Base-by-base conservation (phyloP, 2,113 vertebrate species). In the Chaetops frenatus region DNA sequence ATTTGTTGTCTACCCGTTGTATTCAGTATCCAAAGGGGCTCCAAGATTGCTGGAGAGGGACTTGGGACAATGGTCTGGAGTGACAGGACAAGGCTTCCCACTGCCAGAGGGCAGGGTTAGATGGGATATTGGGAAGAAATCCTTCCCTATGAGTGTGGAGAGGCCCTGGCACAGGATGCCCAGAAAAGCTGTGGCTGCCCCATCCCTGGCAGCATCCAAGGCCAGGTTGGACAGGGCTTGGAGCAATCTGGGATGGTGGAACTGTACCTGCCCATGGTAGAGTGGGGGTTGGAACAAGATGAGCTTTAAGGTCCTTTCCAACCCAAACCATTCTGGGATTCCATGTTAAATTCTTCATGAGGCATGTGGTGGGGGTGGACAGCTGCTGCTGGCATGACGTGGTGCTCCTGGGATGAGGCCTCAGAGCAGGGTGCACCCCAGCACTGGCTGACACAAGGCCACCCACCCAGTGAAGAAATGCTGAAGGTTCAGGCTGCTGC, bases 191-290 rank as follows among this genome's bases (percentile, higher is more conserved):
- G 12, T 56, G 40, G 7, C 18, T 62, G 18, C 3, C 31, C 15
- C 31, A 67, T 73, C 40, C 29, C 42, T 70, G 31, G 6, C 8
- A 70, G 10, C 28, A 1, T 27, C 3, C 48, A 27, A 6, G 18
- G 5, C 58, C 54, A 42, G 14, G 18, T 1, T 69, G 18, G 17
- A 69, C 0, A 0, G 5, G 15, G 29, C 11, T 61, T 67, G 64
- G 22, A 54, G 40, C 21, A 54, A 1, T 10, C 14, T 69, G 47
- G 29, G 4, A 1, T 9, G 33, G 29, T 47, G 29, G 4, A 82
- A 9, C 3, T 35, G 20, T 62, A 9, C 13, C 56, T 51, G 45
- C 1, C 12, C 15, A 5, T 22, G 61, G 38, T 20, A 29, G 12
- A 7, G 12, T 13, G 4, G 21, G 7, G 4, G 4, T n/a, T 60